Percentiles rank a stretch among this genome's conserved stretches.
Conservation (phyloP, 2,797 vertebrate genomes). For the Sebastes cheni region DNA sequence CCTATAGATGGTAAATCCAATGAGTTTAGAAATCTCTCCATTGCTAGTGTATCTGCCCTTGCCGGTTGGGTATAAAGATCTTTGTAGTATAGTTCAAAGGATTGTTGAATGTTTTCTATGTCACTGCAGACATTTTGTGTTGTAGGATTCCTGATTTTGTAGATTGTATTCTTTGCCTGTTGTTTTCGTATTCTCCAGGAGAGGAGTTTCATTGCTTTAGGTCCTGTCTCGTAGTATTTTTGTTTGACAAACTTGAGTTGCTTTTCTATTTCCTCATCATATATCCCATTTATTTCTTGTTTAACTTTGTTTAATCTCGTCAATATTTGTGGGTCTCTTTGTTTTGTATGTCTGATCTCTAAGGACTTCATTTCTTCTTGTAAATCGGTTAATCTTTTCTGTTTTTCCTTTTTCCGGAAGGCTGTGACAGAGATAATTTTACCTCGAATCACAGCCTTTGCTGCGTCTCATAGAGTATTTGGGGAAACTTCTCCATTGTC, state of each 20-base stretch:
- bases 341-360: background rate
- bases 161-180: background rate
- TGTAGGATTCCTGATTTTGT: background rate
- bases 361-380: background rate
- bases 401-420: background rate
- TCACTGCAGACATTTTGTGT: too few species aligned
- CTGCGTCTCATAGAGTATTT: background rate
- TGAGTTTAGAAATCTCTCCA: too few species aligned
- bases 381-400: background rate
- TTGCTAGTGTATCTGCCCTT: too few species aligned
- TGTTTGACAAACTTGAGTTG: background rate
- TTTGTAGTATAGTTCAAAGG: too few species aligned
- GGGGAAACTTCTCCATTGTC: background rate
- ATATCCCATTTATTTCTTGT: background rate
- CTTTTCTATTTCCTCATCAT: slow-evolving; percentile 2
- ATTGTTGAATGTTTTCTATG: too few species aligned
- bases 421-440: background rate
- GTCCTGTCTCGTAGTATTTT: background rate
- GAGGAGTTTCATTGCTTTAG: background rate
- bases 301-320: background rate
- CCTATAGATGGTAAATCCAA: too few species aligned
- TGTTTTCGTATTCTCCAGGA: background rate
- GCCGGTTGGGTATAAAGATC: too few species aligned
- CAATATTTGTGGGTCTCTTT: background rate
- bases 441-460: background rate